phyloP scores from a whole-genome alignment of 2,797 vertebrate genomes.

The Rhynchonycteris naso region DNA sequence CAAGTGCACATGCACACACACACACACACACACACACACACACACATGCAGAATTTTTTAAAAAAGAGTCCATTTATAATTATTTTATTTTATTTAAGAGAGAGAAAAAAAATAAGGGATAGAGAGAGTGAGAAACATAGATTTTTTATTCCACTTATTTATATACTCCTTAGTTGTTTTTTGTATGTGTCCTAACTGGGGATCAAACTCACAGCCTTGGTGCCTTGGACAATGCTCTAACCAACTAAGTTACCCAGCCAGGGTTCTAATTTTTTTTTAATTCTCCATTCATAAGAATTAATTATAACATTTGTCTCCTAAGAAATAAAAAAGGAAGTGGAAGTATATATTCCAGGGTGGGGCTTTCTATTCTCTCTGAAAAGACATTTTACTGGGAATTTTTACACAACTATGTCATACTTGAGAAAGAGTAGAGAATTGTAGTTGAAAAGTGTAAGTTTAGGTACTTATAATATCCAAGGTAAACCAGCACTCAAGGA shows the following conservation, averaged over 20 bases:
- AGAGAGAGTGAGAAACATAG: too few species aligned
- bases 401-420: not conserved
- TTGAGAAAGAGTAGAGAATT: not conserved
- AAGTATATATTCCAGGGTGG: not conserved
- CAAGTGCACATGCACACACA: not conserved
- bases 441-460: not conserved
- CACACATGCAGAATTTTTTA: too few species aligned
- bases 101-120: too few species aligned
- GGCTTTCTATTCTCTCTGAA: not conserved
- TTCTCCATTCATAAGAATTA: not conserved
- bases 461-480: not conserved
- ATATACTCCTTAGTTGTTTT: too few species aligned
- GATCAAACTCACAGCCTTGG: too few species aligned
- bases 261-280: too few species aligned
- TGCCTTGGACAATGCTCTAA: too few species aligned
- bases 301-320: not conserved
- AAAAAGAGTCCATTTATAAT: too few species aligned
- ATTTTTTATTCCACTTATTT: too few species aligned
- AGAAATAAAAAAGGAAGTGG: not conserved
- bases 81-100: too few species aligned
- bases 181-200: too few species aligned
- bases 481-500: not conserved
- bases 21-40: accelerated
- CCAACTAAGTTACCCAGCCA: too few species aligned
- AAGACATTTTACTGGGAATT: not conserved